These are phyloP conservation scores for Catharus fuscescens DNA, from an alignment of 2,113 vertebrate genomes.

Conservation along the genomic window DNA sequence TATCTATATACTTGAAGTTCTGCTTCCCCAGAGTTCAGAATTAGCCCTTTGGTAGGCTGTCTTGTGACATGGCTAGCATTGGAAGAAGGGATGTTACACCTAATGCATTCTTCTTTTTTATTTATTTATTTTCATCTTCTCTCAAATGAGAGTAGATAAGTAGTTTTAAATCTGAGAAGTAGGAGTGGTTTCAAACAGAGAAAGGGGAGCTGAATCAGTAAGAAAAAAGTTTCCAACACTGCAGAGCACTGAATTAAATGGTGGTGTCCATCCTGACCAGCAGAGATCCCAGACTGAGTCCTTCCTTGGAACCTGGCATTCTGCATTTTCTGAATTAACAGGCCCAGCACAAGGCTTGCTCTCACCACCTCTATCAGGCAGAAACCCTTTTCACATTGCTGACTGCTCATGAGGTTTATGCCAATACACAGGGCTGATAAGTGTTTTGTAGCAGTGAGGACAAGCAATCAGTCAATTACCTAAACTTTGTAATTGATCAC, in stretches of 20 bases:
- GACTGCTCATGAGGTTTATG: background rate
- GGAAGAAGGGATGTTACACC: background rate
- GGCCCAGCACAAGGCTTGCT: background rate
- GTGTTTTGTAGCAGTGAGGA: background rate
- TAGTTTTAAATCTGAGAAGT: background rate
- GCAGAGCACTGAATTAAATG: background rate
- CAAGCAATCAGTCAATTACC: background rate
- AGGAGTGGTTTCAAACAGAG: background rate
- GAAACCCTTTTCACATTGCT: background rate
- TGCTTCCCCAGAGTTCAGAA: background rate
- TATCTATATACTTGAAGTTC: background rate
- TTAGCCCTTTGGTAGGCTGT: background rate
- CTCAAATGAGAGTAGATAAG: background rate
- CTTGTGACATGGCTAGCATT: background rate
- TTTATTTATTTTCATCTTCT: background rate
- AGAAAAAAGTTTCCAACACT: background rate
- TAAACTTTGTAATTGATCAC: background rate
- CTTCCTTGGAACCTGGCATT: background rate
- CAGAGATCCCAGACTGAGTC: background rate
- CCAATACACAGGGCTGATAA: background rate
- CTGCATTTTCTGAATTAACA: background rate
- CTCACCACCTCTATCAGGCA: background rate
- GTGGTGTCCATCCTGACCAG: background rate
- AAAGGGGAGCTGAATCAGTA: background rate
- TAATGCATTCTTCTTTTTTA: background rate